Evolutionary conservation across 1,140 invertebrate genomes (phyloP).

Genomic region (Scaptodrosophila lebanonensis): DNA sequence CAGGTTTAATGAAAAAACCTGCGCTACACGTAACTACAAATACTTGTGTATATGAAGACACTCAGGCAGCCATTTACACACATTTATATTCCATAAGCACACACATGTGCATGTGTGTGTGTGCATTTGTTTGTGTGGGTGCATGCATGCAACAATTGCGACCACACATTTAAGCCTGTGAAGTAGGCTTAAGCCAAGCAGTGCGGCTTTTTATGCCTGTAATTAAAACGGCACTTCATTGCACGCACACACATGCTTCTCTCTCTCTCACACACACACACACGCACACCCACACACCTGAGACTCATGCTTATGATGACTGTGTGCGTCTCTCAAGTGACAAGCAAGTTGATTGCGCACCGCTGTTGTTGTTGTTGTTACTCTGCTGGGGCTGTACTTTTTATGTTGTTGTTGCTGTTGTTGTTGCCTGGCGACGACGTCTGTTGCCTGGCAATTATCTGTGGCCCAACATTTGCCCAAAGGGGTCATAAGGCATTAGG

Average conservation of each 20-base stretch:
- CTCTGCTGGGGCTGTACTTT: too few relatives aligned
- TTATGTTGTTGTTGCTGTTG: constrained; percentile 17
- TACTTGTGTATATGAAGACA: too few relatives aligned
- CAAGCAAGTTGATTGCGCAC: constrained; percentile 36
- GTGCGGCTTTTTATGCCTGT: constrained; percentile 38
- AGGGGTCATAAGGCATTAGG: constrained; percentile 54
- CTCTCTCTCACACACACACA: neutral
- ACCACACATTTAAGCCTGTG: neutral
- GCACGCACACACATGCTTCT: constrained; percentile 15
- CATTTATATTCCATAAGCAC: too few relatives aligned
- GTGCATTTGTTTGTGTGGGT: too few relatives aligned
- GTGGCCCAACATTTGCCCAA: constrained; percentile 29
- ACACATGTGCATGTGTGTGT: neutral
- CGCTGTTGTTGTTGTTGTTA: constrained; percentile 25
- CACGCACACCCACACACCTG: constrained; percentile 10
- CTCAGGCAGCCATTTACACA: too few relatives aligned
- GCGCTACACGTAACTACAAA: too few relatives aligned
- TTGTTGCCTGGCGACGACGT: constrained; percentile 41
- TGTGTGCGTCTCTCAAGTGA: constrained; percentile 13
- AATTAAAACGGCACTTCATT: constrained; percentile 58
- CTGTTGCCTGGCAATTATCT: constrained; percentile 66
- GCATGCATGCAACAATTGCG: constrained; percentile 25
- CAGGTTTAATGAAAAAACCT: too few relatives aligned
- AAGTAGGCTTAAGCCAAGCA: constrained; percentile 22
- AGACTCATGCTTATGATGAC: too few relatives aligned